Conservation (phyloP, 92 coral and sea anemone species). For the Parazoanthus darwini region DNA sequence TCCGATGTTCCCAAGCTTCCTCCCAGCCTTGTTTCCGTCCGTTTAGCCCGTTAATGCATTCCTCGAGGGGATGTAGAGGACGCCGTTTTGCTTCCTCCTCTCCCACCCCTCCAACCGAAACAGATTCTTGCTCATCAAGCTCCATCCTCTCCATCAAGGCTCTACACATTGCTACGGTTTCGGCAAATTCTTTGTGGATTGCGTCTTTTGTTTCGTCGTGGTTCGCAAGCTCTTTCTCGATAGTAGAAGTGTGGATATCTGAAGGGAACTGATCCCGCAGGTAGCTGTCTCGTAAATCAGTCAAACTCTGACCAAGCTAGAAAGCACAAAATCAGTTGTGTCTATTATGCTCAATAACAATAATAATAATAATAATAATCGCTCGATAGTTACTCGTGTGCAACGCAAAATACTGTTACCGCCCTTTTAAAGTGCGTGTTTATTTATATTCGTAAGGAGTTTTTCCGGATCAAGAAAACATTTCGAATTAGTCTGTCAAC, state of each 20-base stretch:
- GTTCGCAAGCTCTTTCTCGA: slow-evolving; percentile 63
- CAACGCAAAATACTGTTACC: too few relatives aligned
- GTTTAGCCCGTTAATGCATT: slow-evolving; percentile 70
- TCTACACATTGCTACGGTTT: slow-evolving; percentile 88
- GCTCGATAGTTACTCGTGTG: too few relatives aligned
- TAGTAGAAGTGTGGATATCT: slow-evolving; percentile 50
- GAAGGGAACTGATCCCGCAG: slow-evolving; percentile 68
- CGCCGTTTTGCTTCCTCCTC: slow-evolving; percentile 38
- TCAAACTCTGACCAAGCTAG: slow-evolving; percentile 68
- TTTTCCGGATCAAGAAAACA: too few relatives aligned
- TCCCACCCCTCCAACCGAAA: slow-evolving; percentile 55
- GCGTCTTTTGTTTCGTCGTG: slow-evolving; percentile 82
- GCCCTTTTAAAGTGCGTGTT: too few relatives aligned
- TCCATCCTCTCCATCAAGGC: slow-evolving; percentile 87
- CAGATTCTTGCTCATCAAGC: slow-evolving; percentile 51
- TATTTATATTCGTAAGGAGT: too few relatives aligned
- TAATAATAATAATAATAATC: neutral
- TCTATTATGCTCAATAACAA: neutral
- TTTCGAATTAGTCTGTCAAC: too few relatives aligned
- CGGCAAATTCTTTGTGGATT: slow-evolving; percentile 77
- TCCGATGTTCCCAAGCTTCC: slow-evolving; percentile 84
- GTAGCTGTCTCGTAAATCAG: slow-evolving; percentile 64
- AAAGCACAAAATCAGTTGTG: neutral
- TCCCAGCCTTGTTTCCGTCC: slow-evolving; percentile 74
- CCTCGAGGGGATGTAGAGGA: slow-evolving; percentile 82